Conservation (phyloP, 2,888 invertebrate species). For the Mycogona germanica region DNA sequence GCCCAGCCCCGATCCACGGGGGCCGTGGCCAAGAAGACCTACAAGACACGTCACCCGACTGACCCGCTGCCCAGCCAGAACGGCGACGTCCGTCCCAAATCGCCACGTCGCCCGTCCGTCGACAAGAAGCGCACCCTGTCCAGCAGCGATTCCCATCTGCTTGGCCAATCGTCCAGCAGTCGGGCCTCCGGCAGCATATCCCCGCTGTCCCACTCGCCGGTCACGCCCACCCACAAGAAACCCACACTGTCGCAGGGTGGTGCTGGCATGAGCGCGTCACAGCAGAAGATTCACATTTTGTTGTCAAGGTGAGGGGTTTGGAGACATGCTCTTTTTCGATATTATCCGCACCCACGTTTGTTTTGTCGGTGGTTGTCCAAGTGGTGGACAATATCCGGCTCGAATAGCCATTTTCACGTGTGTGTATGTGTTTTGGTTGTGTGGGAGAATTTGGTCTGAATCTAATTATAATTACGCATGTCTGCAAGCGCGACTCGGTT, state of each 20-base stretch:
- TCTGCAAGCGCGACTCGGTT: no score
- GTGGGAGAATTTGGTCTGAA: no score
- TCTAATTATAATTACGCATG: no score
- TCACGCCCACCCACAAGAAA: constrained; percentile 7
- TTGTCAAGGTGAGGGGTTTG: constrained; percentile 9
- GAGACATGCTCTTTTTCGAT: no score
- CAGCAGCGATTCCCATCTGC: constrained; percentile 12
- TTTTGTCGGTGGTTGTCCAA: no score
- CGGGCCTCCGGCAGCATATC: not conserved
- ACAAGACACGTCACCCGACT: constrained; percentile 15
- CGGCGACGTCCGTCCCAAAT: not conserved
- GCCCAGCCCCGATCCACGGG: not conserved
- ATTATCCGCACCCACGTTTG: no score
- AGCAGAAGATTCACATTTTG: constrained; percentile 7
- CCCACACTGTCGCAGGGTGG: not conserved
- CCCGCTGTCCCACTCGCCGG: not conserved
- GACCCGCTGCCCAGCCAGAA: constrained; percentile 1
- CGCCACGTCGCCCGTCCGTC: not conserved
- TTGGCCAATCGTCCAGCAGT: not conserved
- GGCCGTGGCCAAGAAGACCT: constrained; percentile 7
- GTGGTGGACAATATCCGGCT: no score
- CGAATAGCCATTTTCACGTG: no score
- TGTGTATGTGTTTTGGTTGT: no score
- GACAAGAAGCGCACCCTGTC: constrained; percentile 9
- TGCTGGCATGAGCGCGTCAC: constrained; percentile 6